Evolutionary conservation across 2,113 vertebrate species (phyloP), one percentile per base, ranked within the genome.

Genomic region (Phocoena sinus): DNA sequence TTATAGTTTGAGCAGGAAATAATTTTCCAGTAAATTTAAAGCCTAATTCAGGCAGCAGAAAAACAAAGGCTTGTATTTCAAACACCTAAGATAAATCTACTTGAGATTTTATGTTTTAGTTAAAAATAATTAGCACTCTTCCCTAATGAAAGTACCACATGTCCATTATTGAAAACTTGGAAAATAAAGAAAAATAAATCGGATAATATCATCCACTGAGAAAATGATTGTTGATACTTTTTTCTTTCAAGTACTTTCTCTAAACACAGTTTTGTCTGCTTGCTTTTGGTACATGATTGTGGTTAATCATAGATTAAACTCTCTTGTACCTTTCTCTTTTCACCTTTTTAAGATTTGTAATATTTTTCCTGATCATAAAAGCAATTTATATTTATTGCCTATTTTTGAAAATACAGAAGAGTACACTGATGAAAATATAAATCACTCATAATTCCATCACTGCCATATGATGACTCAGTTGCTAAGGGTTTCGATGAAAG

Each of bases 21-120:
- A 84, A 86, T 94, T 92, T 95, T 83, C 73, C 62, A 92, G 74
- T 94, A 95, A 94, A 86, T 82, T 93, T 91, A 91, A 96, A 93
- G 26, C 41, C 77, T 93, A 71, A 53, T 89, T 93, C 63, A 95
- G 60, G 79, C 44, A 92, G 53, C 67, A 18, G 15, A 71, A 89
- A 95, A 96, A 88, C n/a, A 96, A 56, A 85, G 41, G 1, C 33
- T 91, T 95, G 20, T 76, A 73, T 96, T 97, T 95, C 58, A 90
- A 83, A 70, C 21, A 56, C 14, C 11, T 41, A 73, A 82, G 58
- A 41, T 92, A 86, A 96, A 97, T 82, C 9, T 87, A 41, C 68
- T 87, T 90, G 62, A 20, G 31, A 17, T 90, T 82, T 96, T 90
- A 93, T 89, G 63, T 58, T 87, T 82, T 83, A 84, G 74, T 92